Evolutionary conservation across 2,888 invertebrate genomes (phyloP).

Genomic region (Agonopterix subpropinquella): DNA sequence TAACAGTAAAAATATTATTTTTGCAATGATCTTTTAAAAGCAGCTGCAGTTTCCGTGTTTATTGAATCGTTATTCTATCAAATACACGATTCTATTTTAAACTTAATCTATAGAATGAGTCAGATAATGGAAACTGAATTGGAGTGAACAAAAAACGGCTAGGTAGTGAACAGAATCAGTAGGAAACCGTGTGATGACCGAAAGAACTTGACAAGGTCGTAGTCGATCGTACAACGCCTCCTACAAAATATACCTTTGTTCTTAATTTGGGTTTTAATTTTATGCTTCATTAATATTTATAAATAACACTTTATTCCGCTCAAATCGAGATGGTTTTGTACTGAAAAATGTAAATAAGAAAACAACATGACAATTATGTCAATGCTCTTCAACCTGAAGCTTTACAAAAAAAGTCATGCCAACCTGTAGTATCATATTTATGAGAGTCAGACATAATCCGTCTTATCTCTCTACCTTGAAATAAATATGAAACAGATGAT

Average conservation of each 20-base stretch:
- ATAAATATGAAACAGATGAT: too few relatives aligned
- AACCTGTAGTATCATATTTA: too few relatives aligned
- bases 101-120: constrained; percentile 46
- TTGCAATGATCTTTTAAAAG: constrained; percentile 7
- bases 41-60: constrained; percentile 30
- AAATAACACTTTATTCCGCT: neutral
- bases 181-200: constrained; percentile 51
- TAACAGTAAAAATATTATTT: neutral
- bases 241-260: constrained; percentile 14
- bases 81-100: constrained; percentile 41
- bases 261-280: constrained; percentile 14
- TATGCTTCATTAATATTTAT: constrained; percentile 26
- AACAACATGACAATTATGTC: too few relatives aligned
- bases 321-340: too few relatives aligned
- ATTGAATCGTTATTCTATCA: constrained; percentile 35
- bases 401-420: too few relatives aligned
- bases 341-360: too few relatives aligned
- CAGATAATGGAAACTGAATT: constrained; percentile 31
- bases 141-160: constrained; percentile 47
- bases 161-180: constrained; percentile 23
- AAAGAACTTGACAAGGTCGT: constrained; percentile 56
- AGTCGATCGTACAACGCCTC: constrained; percentile 60
- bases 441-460: too few relatives aligned
- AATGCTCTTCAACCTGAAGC: too few relatives aligned
- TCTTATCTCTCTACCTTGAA: too few relatives aligned